Evolutionary conservation across 2,797 vertebrate species (phyloP), one percentile per base, ranked within the genome.

Genomic region (Triplophysa bombifrons): DNA sequence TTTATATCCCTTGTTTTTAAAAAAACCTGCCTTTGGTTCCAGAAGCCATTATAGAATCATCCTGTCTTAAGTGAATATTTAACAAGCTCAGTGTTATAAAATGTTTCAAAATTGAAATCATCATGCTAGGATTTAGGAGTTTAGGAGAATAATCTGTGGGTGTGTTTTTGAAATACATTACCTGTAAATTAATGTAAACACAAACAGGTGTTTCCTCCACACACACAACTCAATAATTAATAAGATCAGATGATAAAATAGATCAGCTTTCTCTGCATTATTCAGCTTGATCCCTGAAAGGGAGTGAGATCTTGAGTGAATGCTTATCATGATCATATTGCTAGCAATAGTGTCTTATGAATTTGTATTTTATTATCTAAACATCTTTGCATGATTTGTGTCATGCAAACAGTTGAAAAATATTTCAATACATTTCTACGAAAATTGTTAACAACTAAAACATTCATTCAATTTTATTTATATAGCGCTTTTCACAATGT

Each of bases 181-280:
- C 34, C 34, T 63, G 13, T 63, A 63, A 14, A 63, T 30, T 3
- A 61, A 38, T 64, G 10, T 3, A n/a, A n/a, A 65, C 8, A 38
- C 8, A 65, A 65, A 41, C 34, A 65, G 30, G 34, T 65, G 53
- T 38, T 44, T 34, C 13, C 56, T 72, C 10, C 50, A 67, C 13
- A 69, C 64, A 41, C 80, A 66, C 14, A 41, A 64, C 55, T 80
- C 14, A 83, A 80, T 80, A 71, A 82, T 83, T 55, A 69, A 83
- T 74, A 66, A 74, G 74, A 77, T 56, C 65, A 75, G 61, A 74
- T 76, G 78, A 75, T 85, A 78, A 83, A 5, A 53, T 41, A 75
- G 67, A 60, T 85, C 78, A 68, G 61, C 65, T 85, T 65, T 44
- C 51, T 13, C 55, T 85, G 53, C 79, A 85, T 83, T 83, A 83